Percentiles rank a stretch among this genome's conserved stretches.
phyloP scores from a whole-genome alignment of 2,888 invertebrate genomes.

The Plutella xylostella region DNA sequence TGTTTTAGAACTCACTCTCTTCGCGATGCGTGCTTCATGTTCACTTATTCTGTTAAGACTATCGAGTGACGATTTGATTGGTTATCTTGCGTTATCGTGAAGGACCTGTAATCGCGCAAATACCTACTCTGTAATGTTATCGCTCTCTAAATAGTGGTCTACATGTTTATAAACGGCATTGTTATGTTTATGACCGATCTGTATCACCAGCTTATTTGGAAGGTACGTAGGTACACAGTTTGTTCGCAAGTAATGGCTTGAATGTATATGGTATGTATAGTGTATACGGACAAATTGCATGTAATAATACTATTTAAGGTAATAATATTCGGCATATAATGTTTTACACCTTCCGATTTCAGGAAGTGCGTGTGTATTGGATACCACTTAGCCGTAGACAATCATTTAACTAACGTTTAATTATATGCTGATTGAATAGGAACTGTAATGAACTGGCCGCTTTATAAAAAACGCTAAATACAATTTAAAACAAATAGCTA shows the following conservation, averaged over 20 bases:
- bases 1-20: not conserved
- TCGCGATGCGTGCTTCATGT: slow-evolving; percentile 23
- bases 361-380: slow-evolving; percentile 2
- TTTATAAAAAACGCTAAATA: not conserved
- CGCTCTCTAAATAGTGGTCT: slow-evolving; percentile 21
- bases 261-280: too few species aligned
- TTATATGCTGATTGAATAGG: slow-evolving; percentile 1
- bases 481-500: not conserved
- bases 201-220: too few species aligned
- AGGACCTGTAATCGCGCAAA: slow-evolving; percentile 39
- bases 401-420: not conserved
- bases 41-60: slow-evolving; percentile 34
- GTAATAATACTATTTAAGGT: too few species aligned
- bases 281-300: too few species aligned
- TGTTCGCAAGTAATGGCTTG: too few species aligned
- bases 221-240: too few species aligned
- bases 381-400: not conserved
- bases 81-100: slow-evolving; percentile 38
- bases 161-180: not conserved
- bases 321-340: too few species aligned
- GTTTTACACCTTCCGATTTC: slow-evolving; percentile 2
- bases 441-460: not conserved
- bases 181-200: too few species aligned
- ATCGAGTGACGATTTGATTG: slow-evolving; percentile 29
- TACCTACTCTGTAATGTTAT: too few species aligned